Conservation (phyloP, 1,140 invertebrate genomes). For the Andricus grossulariae region DNA sequence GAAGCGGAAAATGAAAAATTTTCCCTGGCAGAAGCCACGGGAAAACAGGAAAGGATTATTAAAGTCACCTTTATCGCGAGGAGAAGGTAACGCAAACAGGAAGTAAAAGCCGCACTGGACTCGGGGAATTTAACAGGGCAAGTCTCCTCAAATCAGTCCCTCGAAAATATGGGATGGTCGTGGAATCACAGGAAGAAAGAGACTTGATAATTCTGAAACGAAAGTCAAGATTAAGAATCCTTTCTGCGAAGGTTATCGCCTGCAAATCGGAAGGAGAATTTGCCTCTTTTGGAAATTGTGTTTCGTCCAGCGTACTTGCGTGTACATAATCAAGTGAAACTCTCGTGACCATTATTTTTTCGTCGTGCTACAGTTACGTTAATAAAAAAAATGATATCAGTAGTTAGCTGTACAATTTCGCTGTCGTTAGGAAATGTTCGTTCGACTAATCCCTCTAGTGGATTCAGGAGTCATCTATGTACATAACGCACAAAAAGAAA, state of each 20-base stretch:
- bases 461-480: slow-evolving; percentile 44
- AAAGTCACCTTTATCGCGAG: slow-evolving; percentile 44
- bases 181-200: slow-evolving; percentile 76
- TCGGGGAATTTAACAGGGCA: slow-evolving; percentile 34
- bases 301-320: neutral
- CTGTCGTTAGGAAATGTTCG: neutral
- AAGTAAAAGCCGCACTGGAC: slow-evolving; percentile 32
- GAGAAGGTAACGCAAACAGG: slow-evolving; percentile 56
- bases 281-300: neutral
- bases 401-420: neutral
- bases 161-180: slow-evolving; percentile 73
- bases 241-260: neutral
- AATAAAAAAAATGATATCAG: slow-evolving; percentile 5
- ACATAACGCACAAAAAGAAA: slow-evolving; percentile 24
- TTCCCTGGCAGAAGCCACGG: slow-evolving; percentile 40
- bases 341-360: too few species aligned
- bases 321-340: neutral
- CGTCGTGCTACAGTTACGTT: neutral
- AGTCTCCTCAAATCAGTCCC: slow-evolving; percentile 30
- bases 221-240: neutral
- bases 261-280: neutral
- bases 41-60: slow-evolving; percentile 50
- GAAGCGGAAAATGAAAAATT: slow-evolving; percentile 56
- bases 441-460: slow-evolving; percentile 9
- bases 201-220: slow-evolving; percentile 56